A percentile compares a stretch with the other conserved stretches of the same genome.
These are phyloP conservation scores for Aphelinus certus DNA, from an alignment of 1,140 invertebrate genomes.

Conservation along the genomic window DNA sequence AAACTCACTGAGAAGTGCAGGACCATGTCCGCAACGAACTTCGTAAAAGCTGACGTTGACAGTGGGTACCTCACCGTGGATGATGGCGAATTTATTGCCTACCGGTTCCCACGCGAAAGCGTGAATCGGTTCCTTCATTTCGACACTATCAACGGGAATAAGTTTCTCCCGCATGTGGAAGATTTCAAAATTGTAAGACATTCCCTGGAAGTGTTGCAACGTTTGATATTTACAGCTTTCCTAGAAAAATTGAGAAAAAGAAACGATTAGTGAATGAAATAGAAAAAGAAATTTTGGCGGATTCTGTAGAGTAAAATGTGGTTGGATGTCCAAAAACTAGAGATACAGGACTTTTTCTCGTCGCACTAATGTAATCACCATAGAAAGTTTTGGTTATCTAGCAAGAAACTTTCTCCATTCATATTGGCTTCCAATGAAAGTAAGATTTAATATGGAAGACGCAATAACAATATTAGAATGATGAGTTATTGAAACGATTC, in stretches of 20 bases:
- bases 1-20: constrained; percentile 80
- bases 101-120: constrained; percentile 99
- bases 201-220: constrained; percentile 72
- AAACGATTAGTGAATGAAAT: constrained; percentile 28
- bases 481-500: constrained; percentile 14
- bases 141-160: constrained; percentile 96
- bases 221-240: constrained; percentile 40
- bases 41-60: constrained; percentile 94
- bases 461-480: neutral
- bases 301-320: neutral
- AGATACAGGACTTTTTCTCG: constrained; percentile 12
- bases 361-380: neutral
- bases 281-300: neutral
- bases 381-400: constrained; percentile 14
- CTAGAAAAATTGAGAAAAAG: constrained; percentile 32
- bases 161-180: constrained; percentile 98
- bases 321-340: constrained; percentile 26
- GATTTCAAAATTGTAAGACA: constrained; percentile 99
- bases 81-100: constrained; percentile 94
- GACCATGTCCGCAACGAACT: constrained; percentile 88
- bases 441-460: neutral
- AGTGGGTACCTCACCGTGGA: constrained; percentile 90
- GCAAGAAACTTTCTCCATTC: too few relatives aligned
- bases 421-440: too few relatives aligned
- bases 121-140: constrained; percentile 92